phyloP scores from a whole-genome alignment of 1,140 invertebrate genomes.

The Euschistus heros region DNA sequence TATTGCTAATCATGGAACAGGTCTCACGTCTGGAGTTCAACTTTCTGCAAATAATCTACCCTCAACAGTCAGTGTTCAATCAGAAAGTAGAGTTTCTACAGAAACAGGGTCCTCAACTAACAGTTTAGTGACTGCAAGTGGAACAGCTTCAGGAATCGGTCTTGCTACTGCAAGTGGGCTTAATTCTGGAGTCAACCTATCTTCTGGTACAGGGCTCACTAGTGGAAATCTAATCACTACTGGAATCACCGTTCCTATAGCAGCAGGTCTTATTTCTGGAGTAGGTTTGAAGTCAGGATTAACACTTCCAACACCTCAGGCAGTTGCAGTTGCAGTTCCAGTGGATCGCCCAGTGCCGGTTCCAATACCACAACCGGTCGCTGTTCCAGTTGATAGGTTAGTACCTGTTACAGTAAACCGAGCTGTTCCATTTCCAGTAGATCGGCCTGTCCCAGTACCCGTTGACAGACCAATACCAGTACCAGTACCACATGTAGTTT shows the following conservation, averaged over 20 bases:
- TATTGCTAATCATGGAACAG: not conserved
- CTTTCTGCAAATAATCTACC: too few relatives aligned
- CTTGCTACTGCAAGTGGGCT: not conserved
- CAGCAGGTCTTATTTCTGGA: too few relatives aligned
- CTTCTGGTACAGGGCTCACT: not conserved
- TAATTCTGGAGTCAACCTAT: not conserved
- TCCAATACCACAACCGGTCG: slow-evolving; percentile 21
- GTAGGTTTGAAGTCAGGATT: too few relatives aligned
- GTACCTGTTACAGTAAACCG: slow-evolving; percentile 27
- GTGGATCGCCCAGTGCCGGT: slow-evolving; percentile 28
- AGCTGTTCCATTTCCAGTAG: slow-evolving; percentile 21
- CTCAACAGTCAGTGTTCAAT: too few relatives aligned
- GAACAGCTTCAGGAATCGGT: not conserved
- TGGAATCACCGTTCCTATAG: slow-evolving; percentile 36
- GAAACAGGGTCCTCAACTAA: not conserved
- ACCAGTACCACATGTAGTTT: slow-evolving; percentile 27
- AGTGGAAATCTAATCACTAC: slow-evolving; percentile 1
- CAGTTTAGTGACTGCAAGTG: not conserved
- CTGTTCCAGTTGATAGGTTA: too few relatives aligned
- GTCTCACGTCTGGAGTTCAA: not conserved
- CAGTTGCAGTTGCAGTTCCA: slow-evolving; percentile 25
- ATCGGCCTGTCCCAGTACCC: not conserved
- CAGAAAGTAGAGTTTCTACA: too few relatives aligned
- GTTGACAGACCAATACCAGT: slow-evolving; percentile 29
- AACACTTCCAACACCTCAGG: slow-evolving; percentile 25